Percentiles rank a stretch among this genome's conserved stretches.
phyloP scores from a whole-genome alignment of 2,113 vertebrate species.

The Burhinus bistriatus region DNA sequence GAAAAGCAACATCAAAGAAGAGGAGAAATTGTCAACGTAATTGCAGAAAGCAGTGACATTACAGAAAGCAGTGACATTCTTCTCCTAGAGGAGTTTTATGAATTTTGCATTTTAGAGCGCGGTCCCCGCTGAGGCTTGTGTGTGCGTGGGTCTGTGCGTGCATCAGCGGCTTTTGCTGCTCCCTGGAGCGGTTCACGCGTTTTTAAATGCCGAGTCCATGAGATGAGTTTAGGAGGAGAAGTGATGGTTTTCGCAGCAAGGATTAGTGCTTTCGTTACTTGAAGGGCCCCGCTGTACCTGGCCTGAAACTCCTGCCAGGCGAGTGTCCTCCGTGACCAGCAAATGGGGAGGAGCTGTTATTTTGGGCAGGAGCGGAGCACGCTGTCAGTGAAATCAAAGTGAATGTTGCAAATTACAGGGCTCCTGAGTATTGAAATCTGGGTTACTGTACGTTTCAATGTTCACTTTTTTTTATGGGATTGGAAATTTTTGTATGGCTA shows the following conservation, averaged over 20 bases:
- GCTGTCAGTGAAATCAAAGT: not conserved
- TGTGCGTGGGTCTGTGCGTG: fast-evolving
- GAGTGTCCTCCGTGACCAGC: not conserved
- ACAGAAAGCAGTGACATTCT: not conserved
- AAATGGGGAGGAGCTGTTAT: fast-evolving
- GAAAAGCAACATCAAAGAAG: slow-evolving; percentile 17
- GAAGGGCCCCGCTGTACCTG: fast-evolving
- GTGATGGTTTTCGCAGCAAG: fast-evolving
- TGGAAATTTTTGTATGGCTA: fast-evolving
- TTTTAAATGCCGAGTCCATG: not conserved
- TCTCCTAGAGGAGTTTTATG: not conserved
- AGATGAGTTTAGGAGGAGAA: not conserved
- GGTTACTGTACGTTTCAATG: not conserved
- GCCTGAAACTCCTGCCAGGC: not conserved
- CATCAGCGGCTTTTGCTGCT: fast-evolving
- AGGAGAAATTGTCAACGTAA: not conserved
- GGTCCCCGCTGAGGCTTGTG: fast-evolving
- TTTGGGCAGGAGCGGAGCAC: not conserved
- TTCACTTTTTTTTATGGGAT: fast-evolving
- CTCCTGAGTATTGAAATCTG: not conserved
- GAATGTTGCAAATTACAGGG: not conserved
- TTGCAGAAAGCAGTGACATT: not conserved
- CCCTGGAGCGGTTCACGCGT: fast-evolving
- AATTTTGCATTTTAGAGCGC: not conserved
- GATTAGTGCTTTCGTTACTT: not conserved